Base-by-base conservation (phyloP, 2,113 vertebrate species). In the Dipodomys ordii region DNA sequence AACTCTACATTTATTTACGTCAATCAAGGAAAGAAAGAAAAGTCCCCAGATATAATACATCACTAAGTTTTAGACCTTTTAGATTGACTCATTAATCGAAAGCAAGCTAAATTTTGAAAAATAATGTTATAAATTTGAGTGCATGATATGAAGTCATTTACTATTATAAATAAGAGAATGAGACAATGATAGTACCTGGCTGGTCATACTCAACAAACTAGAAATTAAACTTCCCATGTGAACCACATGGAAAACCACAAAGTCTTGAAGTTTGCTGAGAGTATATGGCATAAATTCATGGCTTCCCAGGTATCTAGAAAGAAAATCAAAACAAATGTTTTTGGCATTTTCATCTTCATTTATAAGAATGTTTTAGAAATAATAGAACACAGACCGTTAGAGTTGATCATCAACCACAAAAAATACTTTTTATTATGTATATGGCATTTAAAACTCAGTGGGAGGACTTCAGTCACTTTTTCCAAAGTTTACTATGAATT, bases 11-110 rank as follows among this genome's bases (percentile, higher is more conserved):
- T 92, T 2, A 82, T 74, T 84, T 82, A 77, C 80, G 20, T 81
- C 46, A 88, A 28, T 6, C 18, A 39, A 91, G 23, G 5, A 87
- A 88, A 82, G 28, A 6, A 83, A 83, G 30, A 74, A 89, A 94
- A 78, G 53, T 57, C 4, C 90, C 12, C 28, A 65, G 25, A 76
- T 88, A 87, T 83, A 69, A 44, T 16, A 73, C 81, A 57, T 25
- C 83, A 94, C 88, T 87, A 93, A 60, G 23, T 71, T 93, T 88
- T 93, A 84, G 44, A 83, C 5, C 64, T 73, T 90, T 81, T 60
- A 68, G 11, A 83, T 73, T 67, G n/a, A 76, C 28, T 35, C 25
- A 72, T 60, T 49, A 87, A 78, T 73, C 77, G 11, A 86, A 90
- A 92, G 1, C 13, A 77, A 28, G 13, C 2, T 57, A 57, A 69